These are phyloP conservation scores for Parauchenoglanis ngamensis DNA, from an alignment of 2,797 vertebrate species.

Conservation along the genomic window DNA sequence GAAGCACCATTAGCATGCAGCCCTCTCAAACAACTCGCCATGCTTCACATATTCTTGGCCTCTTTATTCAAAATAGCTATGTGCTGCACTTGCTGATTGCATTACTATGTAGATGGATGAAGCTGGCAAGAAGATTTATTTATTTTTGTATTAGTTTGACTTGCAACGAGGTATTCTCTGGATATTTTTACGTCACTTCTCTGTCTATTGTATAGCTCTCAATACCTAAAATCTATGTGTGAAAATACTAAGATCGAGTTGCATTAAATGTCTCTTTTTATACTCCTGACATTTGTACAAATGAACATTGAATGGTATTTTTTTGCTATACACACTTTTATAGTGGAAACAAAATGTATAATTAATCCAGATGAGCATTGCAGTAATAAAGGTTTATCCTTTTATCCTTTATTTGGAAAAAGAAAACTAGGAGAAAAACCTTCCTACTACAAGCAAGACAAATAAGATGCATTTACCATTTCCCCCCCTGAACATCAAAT, in stretches of 20 bases:
- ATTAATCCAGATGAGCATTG: background rate
- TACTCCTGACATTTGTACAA: background rate
- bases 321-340: background rate
- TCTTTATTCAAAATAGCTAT: conserved; percentile 52
- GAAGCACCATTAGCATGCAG: conserved; percentile 49
- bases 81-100: conserved; percentile 52
- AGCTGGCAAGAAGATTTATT: conserved; percentile 40
- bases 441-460: too few relatives aligned
- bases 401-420: conserved; percentile 1
- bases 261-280: background rate
- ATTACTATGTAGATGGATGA: conserved; percentile 60
- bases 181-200: background rate
- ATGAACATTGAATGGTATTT: background rate
- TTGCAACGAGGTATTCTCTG: background rate
- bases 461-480: too few relatives aligned
- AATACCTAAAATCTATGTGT: background rate
- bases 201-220: background rate
- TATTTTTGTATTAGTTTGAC: conserved; percentile 27
- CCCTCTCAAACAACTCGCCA: conserved; percentile 36
- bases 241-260: background rate
- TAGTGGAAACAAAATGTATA: background rate
- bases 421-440: background rate
- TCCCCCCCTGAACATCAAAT: too few relatives aligned
- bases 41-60: conserved; percentile 45
- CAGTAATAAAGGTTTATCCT: background rate